Conservation (phyloP, 2,888 invertebrate species). For the Euphydryas editha region DNA sequence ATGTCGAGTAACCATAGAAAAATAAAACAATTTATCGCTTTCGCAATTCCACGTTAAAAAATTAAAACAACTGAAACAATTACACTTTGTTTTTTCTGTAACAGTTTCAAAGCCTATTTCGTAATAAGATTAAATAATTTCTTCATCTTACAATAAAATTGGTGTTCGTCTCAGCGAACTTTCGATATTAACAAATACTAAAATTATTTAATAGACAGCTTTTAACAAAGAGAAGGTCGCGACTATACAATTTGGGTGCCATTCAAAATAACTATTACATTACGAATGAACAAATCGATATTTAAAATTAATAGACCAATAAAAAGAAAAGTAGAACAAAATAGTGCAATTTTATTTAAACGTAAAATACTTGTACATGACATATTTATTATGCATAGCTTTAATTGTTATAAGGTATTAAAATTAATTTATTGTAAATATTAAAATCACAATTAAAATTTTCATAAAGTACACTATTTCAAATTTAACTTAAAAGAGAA, state of each 20-base stretch:
- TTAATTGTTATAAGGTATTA: no score
- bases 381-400: no score
- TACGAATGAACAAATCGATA: not conserved
- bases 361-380: no score
- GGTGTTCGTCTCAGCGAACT: not conserved
- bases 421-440: no score
- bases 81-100: not conserved
- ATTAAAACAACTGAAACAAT: not conserved
- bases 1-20: not conserved
- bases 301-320: not conserved
- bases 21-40: not conserved
- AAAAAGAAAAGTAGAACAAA: not conserved
- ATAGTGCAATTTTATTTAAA: no score
- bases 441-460: no score
- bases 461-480: no score
- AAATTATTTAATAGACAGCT: constrained; percentile 5
- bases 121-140: not conserved
- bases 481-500: no score
- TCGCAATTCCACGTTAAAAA: not conserved
- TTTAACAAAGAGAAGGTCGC: constrained; percentile 4
- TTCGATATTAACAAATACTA: not conserved
- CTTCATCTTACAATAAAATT: not conserved
- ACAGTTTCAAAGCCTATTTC: not conserved
- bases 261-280: constrained; percentile 1
- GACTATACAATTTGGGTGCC: not conserved